Evolutionary conservation across 2,888 invertebrate genomes (phyloP).

Genomic region (Limnephilus rhombicus): DNA sequence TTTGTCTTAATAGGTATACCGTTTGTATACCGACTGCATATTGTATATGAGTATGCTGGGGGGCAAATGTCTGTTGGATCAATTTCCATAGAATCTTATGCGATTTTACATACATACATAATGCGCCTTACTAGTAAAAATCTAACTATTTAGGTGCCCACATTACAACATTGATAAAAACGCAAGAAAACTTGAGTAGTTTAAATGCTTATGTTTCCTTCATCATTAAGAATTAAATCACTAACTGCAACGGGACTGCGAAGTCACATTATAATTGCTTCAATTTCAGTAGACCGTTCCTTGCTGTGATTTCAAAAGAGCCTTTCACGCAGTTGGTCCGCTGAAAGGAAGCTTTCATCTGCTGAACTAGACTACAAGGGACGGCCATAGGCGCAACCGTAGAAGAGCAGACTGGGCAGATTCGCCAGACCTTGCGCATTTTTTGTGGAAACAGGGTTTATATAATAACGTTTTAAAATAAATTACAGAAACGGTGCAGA

Average conservation of each 20-base stretch:
- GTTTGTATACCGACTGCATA: too few relatives aligned
- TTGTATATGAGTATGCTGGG: too few relatives aligned
- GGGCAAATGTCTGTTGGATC: too few relatives aligned
- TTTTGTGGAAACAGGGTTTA: background rate
- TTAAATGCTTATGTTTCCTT: background rate
- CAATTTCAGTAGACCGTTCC: conserved; percentile 18
- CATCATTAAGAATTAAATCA: background rate
- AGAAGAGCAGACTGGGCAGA: background rate
- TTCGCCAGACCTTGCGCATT: background rate
- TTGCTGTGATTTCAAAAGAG: conserved; percentile 2
- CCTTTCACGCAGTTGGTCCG: conserved; percentile 7
- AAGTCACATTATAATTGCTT: conserved; percentile 2
- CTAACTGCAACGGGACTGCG: background rate
- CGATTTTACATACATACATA: too few relatives aligned
- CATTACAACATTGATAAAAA: background rate
- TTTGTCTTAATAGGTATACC: too few relatives aligned
- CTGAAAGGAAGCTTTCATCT: conserved; percentile 16
- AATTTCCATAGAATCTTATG: too few relatives aligned
- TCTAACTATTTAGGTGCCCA: background rate
- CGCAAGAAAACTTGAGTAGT: background rate
- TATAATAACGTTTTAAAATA: background rate
- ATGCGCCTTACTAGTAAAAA: too few relatives aligned
- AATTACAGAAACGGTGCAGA: too few relatives aligned
- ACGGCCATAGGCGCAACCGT: background rate
- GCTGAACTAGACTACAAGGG: background rate